Percentiles rank a stretch among this genome's conserved stretches.
phyloP scores from a whole-genome alignment of 2,797 vertebrate species.

The Natrix natrix region DNA sequence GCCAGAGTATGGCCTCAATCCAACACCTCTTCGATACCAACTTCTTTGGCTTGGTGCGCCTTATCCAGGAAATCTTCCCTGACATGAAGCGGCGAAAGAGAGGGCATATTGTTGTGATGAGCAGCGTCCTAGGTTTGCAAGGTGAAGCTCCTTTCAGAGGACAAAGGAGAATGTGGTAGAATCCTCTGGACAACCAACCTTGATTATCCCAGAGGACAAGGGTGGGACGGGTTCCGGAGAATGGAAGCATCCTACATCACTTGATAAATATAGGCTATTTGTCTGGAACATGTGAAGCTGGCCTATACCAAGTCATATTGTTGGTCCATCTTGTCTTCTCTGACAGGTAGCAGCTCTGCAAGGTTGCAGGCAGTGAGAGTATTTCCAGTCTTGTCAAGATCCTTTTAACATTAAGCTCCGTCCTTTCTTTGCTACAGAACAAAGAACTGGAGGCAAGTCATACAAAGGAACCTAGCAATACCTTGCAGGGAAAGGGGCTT shows the following conservation, averaged over 20 bases:
- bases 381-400: background rate
- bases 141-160: constrained; percentile 46
- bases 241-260: background rate
- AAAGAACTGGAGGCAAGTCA: background rate
- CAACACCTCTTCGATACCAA: constrained; percentile 73
- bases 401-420: background rate
- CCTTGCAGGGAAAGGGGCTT: background rate
- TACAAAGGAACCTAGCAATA: background rate
- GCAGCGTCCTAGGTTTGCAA: constrained; percentile 75
- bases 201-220: too few species aligned
- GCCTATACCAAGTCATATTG: too few species aligned
- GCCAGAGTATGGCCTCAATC: constrained; percentile 66
- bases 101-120: constrained; percentile 76
- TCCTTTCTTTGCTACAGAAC: background rate
- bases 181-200: background rate
- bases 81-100: constrained; percentile 72
- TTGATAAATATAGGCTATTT: background rate
- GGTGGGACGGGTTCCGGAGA: background rate
- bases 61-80: constrained; percentile 73
- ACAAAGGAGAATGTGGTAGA: too few species aligned
- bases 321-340: background rate
- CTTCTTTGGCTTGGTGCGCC: constrained; percentile 71
- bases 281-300: background rate
- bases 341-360: background rate
- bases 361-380: background rate